Evolutionary conservation across 2,797 vertebrate species (phyloP).

Genomic region (Micropoecilia bifurca): DNA sequence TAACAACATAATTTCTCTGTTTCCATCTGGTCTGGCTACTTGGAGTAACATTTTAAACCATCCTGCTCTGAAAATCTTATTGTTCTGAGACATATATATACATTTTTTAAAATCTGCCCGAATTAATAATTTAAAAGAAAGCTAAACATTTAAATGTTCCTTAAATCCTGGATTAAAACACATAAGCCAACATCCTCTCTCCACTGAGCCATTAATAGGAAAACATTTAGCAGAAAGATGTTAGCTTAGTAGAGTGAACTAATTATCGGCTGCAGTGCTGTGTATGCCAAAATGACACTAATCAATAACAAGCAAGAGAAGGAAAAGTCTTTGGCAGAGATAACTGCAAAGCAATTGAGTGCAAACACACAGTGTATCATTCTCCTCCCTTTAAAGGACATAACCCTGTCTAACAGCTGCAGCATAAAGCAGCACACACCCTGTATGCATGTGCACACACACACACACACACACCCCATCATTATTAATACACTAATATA

Average conservation of each 20-base stretch:
- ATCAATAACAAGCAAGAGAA: conserved; percentile 43
- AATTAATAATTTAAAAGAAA: background rate
- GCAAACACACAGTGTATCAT: conserved; percentile 12
- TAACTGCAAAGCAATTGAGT: conserved; percentile 25
- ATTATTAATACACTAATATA: background rate
- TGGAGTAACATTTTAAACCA: background rate
- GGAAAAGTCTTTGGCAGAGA: conserved; percentile 24
- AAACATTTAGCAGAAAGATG: conserved; percentile 26
- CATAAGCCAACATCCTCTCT: conserved; percentile 2
- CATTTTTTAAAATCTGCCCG: background rate
- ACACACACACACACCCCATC: too few species aligned
- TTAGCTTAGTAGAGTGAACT: conserved; percentile 34
- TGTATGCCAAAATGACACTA: conserved; percentile 43
- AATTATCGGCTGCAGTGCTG: conserved; percentile 42
- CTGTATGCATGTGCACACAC: background rate
- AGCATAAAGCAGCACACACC: background rate
- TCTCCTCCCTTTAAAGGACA: conserved; percentile 9
- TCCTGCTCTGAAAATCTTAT: background rate
- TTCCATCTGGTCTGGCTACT: background rate
- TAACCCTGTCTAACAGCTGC: background rate
- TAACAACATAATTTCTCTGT: background rate
- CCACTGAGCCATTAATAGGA: conserved; percentile 26
- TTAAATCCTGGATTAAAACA: background rate
- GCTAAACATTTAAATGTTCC: conserved; percentile 2
- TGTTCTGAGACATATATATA: background rate